Conservation (phyloP, 2,113 vertebrate genomes). For the Pseudorasbora parva region DNA sequence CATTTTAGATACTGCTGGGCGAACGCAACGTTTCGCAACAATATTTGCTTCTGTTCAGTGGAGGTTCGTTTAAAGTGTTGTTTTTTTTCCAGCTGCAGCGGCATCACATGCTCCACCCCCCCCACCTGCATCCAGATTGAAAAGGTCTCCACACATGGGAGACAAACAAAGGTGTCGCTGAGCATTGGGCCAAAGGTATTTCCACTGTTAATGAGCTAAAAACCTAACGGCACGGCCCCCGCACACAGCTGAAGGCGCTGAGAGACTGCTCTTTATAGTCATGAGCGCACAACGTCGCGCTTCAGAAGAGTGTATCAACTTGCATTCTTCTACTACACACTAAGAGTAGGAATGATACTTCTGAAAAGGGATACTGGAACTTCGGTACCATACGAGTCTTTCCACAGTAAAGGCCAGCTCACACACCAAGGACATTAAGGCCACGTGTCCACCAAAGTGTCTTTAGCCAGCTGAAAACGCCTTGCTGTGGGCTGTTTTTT, state of each 20-base stretch:
- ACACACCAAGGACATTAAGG: no score
- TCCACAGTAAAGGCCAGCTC: neutral
- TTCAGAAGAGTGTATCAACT: neutral
- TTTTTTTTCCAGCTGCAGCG: conserved; percentile 36
- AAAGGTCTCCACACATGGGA: conserved; percentile 69
- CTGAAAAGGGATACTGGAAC: neutral
- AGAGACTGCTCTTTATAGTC: neutral
- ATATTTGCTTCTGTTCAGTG: neutral
- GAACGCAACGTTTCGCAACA: conserved; percentile 1
- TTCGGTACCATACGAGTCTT: neutral
- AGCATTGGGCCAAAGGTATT: conserved; percentile 67
- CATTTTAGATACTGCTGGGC: neutral
- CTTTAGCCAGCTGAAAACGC: no score
- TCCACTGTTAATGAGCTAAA: conserved; percentile 78
- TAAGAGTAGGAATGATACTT: neutral
- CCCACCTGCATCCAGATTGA: conserved; percentile 58
- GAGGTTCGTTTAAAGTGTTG: neutral
- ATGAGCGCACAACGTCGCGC: neutral
- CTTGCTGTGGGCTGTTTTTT: no score
- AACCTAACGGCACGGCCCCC: neutral
- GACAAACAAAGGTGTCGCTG: conserved; percentile 74
- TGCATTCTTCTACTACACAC: neutral
- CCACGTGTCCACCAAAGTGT: no score
- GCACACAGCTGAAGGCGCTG: neutral
- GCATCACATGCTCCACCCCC: conserved; percentile 3